Percentiles rank a stretch among this genome's conserved stretches.
phyloP scores from a whole-genome alignment of 2,797 vertebrate species.

The Micropoecilia bifurca region DNA sequence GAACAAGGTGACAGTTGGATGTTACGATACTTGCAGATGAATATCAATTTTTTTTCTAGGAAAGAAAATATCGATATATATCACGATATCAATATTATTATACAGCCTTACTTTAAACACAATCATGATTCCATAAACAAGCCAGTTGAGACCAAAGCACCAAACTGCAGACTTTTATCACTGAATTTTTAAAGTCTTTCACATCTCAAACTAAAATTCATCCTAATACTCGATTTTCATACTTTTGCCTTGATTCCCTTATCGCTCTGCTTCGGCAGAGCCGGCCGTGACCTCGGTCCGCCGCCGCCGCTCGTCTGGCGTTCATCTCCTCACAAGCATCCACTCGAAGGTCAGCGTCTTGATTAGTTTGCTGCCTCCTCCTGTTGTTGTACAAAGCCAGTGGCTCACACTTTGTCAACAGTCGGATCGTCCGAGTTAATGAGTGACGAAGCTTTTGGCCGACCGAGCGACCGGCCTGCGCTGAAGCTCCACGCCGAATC shows the following conservation, averaged over 20 bases:
- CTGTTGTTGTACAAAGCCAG: conserved; percentile 59
- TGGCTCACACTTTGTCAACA: conserved; percentile 78
- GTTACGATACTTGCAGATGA: too few species aligned
- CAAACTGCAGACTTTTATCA: too few species aligned
- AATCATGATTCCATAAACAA: too few species aligned
- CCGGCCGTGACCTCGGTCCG: conserved; percentile 17
- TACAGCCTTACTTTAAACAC: too few species aligned
- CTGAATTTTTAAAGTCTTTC: background rate
- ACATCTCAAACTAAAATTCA: background rate
- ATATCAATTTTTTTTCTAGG: too few species aligned
- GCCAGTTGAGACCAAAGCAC: too few species aligned
- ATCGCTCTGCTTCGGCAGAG: conserved; percentile 17
- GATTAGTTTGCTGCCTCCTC: conserved; percentile 51
- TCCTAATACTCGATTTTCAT: background rate
- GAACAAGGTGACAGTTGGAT: too few species aligned
- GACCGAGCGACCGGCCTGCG: conserved; percentile 43
- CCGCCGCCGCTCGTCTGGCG: conserved; percentile 24
- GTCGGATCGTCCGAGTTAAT: conserved; percentile 76
- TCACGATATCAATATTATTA: too few species aligned
- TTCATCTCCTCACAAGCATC: conserved; percentile 47
- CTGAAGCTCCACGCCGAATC: conserved; percentile 46
- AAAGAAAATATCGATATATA: too few species aligned
- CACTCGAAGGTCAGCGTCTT: conserved; percentile 59
- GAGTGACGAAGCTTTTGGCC: conserved; percentile 69
- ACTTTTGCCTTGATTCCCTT: background rate